phyloP scores from a whole-genome alignment of 2,888 invertebrate genomes.

The Nemotelus pantherinus region DNA sequence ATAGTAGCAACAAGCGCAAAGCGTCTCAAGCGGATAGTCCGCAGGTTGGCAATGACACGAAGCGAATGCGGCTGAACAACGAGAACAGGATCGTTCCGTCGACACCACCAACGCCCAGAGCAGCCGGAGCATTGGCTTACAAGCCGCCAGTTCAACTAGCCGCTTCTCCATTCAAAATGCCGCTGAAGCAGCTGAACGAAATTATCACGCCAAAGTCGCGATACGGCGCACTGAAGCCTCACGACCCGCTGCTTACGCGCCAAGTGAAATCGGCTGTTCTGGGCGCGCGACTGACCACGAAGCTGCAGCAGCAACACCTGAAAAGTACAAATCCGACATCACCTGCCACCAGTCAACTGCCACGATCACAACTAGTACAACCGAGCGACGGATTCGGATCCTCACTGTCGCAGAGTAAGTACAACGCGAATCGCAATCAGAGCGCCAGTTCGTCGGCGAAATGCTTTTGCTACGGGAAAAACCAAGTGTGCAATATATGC shows the following conservation, averaged over 20 bases:
- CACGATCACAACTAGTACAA: constrained; percentile 35
- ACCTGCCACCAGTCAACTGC: background rate
- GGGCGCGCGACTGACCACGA: constrained; percentile 51
- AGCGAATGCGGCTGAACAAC: constrained; percentile 17
- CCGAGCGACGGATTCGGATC: constrained; percentile 29
- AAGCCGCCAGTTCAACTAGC: background rate
- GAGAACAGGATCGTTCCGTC: constrained; percentile 6
- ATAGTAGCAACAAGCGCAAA: constrained; percentile 12
- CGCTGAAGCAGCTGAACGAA: constrained; percentile 59
- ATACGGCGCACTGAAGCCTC: constrained; percentile 12
- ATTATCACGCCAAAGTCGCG: constrained; percentile 47
- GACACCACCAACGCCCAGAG: background rate
- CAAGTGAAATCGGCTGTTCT: constrained; percentile 54
- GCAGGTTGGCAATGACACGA: constrained; percentile 16
- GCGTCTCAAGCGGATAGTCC: background rate
- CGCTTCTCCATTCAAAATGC: constrained; percentile 59
- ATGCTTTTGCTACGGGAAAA: constrained; percentile 76
- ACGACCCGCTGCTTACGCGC: constrained; percentile 50
- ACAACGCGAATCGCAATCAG: constrained; percentile 57
- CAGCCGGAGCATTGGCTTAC: background rate
- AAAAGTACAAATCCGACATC: constrained; percentile 22
- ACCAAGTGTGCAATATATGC: constrained; percentile 76
- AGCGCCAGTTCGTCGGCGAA: constrained; percentile 54
- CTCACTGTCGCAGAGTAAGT: constrained; percentile 52
- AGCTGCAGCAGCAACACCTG: constrained; percentile 43